Base-by-base conservation (phyloP, 2,797 vertebrate genomes). In the Meda fulgida region DNA sequence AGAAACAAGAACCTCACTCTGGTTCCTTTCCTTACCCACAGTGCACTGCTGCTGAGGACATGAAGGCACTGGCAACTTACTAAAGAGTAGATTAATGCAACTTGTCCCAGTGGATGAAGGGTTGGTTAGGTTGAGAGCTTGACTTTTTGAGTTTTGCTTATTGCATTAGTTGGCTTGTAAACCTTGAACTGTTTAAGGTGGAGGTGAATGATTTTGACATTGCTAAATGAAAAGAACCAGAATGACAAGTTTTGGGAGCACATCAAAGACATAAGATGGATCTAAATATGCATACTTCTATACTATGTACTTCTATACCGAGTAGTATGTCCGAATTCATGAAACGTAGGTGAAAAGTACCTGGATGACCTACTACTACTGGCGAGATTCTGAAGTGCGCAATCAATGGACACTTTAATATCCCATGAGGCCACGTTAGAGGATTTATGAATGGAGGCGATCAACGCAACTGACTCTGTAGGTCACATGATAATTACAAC, bases 1-100 rank as follows among this genome's bases (percentile, higher is more conserved):
- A 79, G 63, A 85, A 87, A 89, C 85, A 87, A 85, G 87, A 85
- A 71, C 72, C 66, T 79, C 85, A 75, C 85, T 86, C 83, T 87
- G 36, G 85, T 87, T 84, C 70, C 60, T 87, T 76, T 87, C 34
- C 83, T 78, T 88, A 85, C 85, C 81, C 85, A 89, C 85, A 73
- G 85, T 81, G 83, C 85, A 60, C 85, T 87, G 69, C 85, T 81
- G 67, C 43, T 73, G 80, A 86, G 85, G 77, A 85, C 67, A 85
- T 85, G 85, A 78, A 87, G 87, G 55, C 79, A 80, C 55, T 88
- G 88, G 87, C 88, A 89, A n/a, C 21, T 58, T 76, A 46, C 71
- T 85, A 81, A 89, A 85, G 83, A 87, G 76, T 77, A 88, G 46
- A 78, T 89, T 86, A 86, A 80, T 86, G 76, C 67, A 83, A 85